A percentile compares a stretch with the other conserved stretches of the same genome.
Conservation (phyloP, 2,113 vertebrate genomes). For the Pogona vitticeps region DNA sequence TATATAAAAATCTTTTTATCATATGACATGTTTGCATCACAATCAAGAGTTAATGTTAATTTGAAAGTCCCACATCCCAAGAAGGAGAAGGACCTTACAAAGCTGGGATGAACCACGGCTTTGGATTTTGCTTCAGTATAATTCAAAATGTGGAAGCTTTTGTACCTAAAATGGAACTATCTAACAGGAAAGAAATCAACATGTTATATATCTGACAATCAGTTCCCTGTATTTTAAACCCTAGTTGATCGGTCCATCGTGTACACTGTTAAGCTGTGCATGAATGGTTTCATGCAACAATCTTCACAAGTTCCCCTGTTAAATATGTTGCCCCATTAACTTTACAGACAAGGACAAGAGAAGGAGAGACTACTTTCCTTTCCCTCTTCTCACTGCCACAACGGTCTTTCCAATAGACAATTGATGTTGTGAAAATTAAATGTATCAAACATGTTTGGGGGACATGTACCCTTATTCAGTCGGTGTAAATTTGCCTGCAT, state of each 20-base stretch:
- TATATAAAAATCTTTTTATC: constrained; percentile 7
- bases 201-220: neutral
- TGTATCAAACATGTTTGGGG: neutral
- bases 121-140: neutral
- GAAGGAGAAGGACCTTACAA: neutral
- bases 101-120: neutral
- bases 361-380: neutral
- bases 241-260: neutral
- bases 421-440: neutral
- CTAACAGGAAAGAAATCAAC: neutral
- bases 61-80: neutral
- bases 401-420: neutral
- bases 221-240: neutral
- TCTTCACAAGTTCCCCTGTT: neutral
- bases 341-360: neutral
- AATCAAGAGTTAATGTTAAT: neutral
- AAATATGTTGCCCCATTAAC: neutral
- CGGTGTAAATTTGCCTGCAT: neutral
- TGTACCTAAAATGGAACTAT: neutral
- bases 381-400: too few relatives aligned
- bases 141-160: neutral
- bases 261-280: neutral
- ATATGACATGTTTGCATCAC: neutral
- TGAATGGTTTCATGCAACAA: neutral
- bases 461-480: neutral